Conservation (phyloP, 2,113 vertebrate genomes). For the Typhlomys cinereus region DNA sequence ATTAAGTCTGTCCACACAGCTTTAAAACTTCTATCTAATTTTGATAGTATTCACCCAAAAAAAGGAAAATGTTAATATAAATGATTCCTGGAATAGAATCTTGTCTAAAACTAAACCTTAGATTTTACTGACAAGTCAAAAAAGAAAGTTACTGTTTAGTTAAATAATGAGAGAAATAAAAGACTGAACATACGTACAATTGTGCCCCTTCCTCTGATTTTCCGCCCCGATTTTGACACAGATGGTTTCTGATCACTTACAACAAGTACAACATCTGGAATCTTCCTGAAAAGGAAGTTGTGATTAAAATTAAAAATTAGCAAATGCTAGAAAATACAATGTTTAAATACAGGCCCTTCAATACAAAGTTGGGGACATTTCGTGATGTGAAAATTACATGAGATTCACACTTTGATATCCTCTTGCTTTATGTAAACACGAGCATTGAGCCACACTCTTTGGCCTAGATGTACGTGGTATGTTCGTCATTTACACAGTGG, state of each 20-base stretch:
- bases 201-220: slow-evolving; percentile 97
- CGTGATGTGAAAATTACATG: background rate
- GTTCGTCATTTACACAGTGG: background rate
- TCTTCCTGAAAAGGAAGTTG: slow-evolving; percentile 85
- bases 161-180: slow-evolving; percentile 16
- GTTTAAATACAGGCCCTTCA: background rate
- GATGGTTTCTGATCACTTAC: slow-evolving; percentile 91
- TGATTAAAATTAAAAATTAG: slow-evolving; percentile 57
- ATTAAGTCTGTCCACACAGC: slow-evolving; percentile 2
- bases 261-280: slow-evolving; percentile 83
- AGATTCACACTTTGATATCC: background rate
- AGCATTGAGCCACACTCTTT: background rate
- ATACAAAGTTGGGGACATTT: background rate
- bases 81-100: background rate
- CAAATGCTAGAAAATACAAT: background rate
- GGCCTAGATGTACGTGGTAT: background rate
- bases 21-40: background rate
- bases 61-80: slow-evolving; percentile 13
- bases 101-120: slow-evolving; percentile 28
- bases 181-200: slow-evolving; percentile 88
- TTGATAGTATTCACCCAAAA: background rate
- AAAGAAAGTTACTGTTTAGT: background rate
- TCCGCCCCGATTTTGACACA: slow-evolving; percentile 97
- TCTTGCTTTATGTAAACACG: background rate
- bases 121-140: too few species aligned